Base-by-base conservation (phyloP, 2,888 invertebrate genomes). In the Coleophora deauratella region DNA sequence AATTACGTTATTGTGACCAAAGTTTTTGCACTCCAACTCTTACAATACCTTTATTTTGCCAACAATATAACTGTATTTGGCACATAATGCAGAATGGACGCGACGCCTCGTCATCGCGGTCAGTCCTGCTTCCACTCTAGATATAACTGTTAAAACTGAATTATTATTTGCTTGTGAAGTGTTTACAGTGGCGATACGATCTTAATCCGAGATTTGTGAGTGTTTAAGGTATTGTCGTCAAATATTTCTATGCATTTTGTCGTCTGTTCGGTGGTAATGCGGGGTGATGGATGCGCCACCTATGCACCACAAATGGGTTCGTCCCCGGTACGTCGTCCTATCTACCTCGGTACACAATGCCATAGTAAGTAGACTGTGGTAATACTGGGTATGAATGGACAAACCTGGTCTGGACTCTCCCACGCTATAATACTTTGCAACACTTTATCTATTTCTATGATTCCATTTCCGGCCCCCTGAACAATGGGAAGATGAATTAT, bases 41-140 rank as follows among this genome's bases (percentile, higher is more conserved):
- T 63, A 78, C 77, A 82, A 80, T 70, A 55, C 61, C 51, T 59
- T 69, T 81, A 81, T 84, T 84, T 82, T 75, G 78, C 66, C 81
- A 82, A 84, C 79, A 84, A 77, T 82, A 80, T 82, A 80, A 81
- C 81, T 74, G 78, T 79, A 69, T 64, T 59, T 54, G 40, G 55
- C 46, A 59, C 55, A 71, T 59, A 61, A 66, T 57, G 49, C 50
- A 46, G 47, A 52, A 45, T 55, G 59, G 59, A 56, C 55, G 60
- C 55, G 56, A 52, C 49, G 50, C 49, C 21, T 21, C 3, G 47
- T 57, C 57, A 55, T 33, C 45, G 43, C 50, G 68, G 55, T 59
- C 64, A 50, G 52, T 10, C 31, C 31, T 9, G 10, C 12, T n/a
- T 35, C 12, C 14, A 14, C 34, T 31, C 9, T 4, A 35, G 21